Conservation (phyloP, 53 echinoderm and acorn worm genomes). For the Echinometra lucunter region DNA sequence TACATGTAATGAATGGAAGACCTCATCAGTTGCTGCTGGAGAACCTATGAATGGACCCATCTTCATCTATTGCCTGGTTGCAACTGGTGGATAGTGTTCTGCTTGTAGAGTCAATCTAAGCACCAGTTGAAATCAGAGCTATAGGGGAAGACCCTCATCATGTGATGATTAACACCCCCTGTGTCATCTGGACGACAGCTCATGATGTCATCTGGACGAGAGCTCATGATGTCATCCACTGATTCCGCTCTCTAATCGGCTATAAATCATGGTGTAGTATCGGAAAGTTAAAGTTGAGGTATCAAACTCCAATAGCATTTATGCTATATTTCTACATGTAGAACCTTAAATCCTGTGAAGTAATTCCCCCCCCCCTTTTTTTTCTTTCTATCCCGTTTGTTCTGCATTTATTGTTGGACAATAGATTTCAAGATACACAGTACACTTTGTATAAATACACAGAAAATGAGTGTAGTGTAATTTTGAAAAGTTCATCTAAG, state of each 20-base stretch:
- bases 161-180: background rate
- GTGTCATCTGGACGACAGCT: background rate
- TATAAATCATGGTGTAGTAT: background rate
- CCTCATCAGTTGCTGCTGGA: background rate
- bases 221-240: background rate
- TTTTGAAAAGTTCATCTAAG: background rate
- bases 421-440: too few relatives aligned
- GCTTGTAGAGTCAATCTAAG: constrained; percentile 80
- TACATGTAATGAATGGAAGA: background rate
- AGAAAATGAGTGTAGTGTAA: too few relatives aligned
- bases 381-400: too few relatives aligned
- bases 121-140: constrained; percentile 99
- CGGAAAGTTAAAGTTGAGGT: too few relatives aligned
- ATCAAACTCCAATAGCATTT: too few relatives aligned
- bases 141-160: constrained; percentile 51
- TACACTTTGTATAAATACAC: too few relatives aligned
- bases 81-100: constrained; percentile 96
- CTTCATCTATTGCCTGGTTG: constrained; percentile 86
- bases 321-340: too few relatives aligned
- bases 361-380: too few relatives aligned
- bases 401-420: too few relatives aligned
- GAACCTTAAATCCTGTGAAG: too few relatives aligned
- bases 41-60: background rate
- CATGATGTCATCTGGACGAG: background rate
- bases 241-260: background rate